phyloP scores from a whole-genome alignment of 2,888 invertebrate genomes.

The Erpobdella octoculata region DNA sequence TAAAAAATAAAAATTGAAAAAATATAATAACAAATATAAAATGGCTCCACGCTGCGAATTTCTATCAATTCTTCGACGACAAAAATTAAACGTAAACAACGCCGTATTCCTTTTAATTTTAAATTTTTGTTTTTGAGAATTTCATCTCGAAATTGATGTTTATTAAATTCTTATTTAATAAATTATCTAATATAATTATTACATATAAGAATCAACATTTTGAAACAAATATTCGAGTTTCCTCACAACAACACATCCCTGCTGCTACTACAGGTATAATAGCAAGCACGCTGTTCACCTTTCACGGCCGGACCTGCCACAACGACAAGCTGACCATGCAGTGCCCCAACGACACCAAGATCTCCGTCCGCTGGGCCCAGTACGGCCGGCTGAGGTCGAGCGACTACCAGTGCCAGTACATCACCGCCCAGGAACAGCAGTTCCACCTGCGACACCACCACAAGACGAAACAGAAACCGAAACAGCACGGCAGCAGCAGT shows the following conservation, averaged over 20 bases:
- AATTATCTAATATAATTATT: not conserved
- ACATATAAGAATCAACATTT: not conserved
- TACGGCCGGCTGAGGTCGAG: slow-evolving; percentile 20
- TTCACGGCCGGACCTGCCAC: slow-evolving; percentile 84
- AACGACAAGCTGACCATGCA: slow-evolving; percentile 75
- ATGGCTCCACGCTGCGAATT: too few relatives aligned
- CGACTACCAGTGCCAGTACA: slow-evolving; percentile 11
- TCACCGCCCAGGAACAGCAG: not conserved
- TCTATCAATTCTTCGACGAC: too few relatives aligned
- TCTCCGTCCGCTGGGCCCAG: slow-evolving; percentile 57
- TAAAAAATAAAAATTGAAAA: too few relatives aligned
- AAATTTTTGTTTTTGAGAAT: not conserved
- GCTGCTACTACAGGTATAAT: slow-evolving; percentile 64
- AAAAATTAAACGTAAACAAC: too few relatives aligned
- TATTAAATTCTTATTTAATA: not conserved
- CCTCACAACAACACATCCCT: not conserved
- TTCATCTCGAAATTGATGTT: not conserved
- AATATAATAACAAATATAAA: too few relatives aligned
- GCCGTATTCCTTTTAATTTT: too few relatives aligned
- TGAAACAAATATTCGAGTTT: not conserved
- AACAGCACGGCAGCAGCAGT: not conserved
- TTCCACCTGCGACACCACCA: not conserved
- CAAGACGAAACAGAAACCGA: not conserved
- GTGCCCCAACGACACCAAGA: slow-evolving; percentile 83
- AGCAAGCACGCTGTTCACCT: slow-evolving; percentile 79